Evolutionary conservation across 2,888 invertebrate species (phyloP), one percentile per base, ranked within the genome.

Genomic region (Lasioglossum leucozonium): DNA sequence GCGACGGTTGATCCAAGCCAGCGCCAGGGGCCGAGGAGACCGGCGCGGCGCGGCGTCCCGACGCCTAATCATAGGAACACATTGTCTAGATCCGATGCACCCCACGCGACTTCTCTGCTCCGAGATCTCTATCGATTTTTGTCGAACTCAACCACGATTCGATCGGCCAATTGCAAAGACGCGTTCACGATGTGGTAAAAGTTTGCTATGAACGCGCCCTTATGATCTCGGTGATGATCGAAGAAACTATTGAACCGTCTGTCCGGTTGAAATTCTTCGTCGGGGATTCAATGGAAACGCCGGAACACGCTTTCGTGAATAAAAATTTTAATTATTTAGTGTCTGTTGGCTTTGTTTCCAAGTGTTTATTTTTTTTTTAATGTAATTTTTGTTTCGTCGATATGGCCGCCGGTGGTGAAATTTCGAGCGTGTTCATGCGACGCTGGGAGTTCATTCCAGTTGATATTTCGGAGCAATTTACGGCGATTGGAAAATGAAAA

Each of bases 51-150:
- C 2, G 22, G 26, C 26, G 26, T 16, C 51, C 73, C 69, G 55
- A 69, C 82, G 81, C 85, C 75, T 83, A 76, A 81, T 72, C 40
- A 77, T 85, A 82, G 80, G 76, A 90, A 85, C 81, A 74, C 77
- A 78, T 69, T 80, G 67, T 69, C 37, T 58, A 58, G 72, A 55
- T 55, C 80, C 77, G 72, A 85, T 85, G 37, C n/a, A 55, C 55
- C 34, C 40, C 34, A 30, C 51, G 72, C 76, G 65, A 42, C 44
- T 69, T n/a, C 62, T 62, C 26, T 62, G 13, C 26, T 16, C 30
- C 62, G 55, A n/a, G 62, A 62, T 62, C 30, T 8, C 34, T 34
- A 34, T 65, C 65, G 34, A 65, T 55, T 55, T 55, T 55, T n/a
- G 3, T 51, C 51, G 2, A n/a, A 8, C 6, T 22, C 22, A 22